Conservation (phyloP, 2,888 invertebrate genomes). For the Cloeon dipterum region DNA sequence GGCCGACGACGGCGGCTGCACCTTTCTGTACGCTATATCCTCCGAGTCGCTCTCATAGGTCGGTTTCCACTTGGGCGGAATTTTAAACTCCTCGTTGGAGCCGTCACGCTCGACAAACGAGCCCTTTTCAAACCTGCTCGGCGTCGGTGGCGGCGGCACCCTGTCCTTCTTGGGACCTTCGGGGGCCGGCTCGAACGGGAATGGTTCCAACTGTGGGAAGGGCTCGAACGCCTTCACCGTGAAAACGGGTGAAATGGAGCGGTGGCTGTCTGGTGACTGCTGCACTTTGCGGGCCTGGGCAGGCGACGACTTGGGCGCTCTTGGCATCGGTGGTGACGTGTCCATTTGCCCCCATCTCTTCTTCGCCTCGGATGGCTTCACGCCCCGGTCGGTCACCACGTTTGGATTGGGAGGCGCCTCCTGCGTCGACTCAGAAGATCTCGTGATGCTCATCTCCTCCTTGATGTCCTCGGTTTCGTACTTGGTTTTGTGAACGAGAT, state of each 20-base stretch:
- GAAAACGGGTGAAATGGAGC: slow-evolving; percentile 1
- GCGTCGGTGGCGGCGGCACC: slow-evolving; percentile 27
- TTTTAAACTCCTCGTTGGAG: slow-evolving; percentile 25
- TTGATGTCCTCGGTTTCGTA: background rate
- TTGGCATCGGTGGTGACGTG: slow-evolving; percentile 25
- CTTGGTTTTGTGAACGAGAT: background rate
- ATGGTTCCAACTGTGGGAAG: slow-evolving; percentile 23
- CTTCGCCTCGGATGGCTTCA: slow-evolving; percentile 22
- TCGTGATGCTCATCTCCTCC: too few relatives aligned
- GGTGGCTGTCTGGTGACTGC: slow-evolving; percentile 5
- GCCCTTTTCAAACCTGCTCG: slow-evolving; percentile 29
- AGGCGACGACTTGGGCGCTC: slow-evolving; percentile 7
- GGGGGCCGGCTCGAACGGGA: slow-evolving; percentile 23
- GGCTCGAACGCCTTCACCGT: slow-evolving; percentile 17
- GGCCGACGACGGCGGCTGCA: slow-evolving; percentile 22
- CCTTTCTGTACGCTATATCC: slow-evolving; percentile 30
- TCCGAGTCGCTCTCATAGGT: slow-evolving; percentile 34
- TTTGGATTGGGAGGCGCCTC: slow-evolving; percentile 7
- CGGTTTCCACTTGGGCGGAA: slow-evolving; percentile 29
- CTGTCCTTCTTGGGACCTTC: slow-evolving; percentile 15
- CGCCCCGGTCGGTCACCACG: slow-evolving; percentile 19
- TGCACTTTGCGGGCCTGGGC: slow-evolving; percentile 7
- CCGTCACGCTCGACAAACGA: slow-evolving; percentile 38
- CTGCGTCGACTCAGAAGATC: slow-evolving; percentile 5
- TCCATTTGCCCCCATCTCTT: slow-evolving; percentile 22